Base-by-base conservation (phyloP, 1,140 invertebrate species). In the Drosophila aff. region DNA sequence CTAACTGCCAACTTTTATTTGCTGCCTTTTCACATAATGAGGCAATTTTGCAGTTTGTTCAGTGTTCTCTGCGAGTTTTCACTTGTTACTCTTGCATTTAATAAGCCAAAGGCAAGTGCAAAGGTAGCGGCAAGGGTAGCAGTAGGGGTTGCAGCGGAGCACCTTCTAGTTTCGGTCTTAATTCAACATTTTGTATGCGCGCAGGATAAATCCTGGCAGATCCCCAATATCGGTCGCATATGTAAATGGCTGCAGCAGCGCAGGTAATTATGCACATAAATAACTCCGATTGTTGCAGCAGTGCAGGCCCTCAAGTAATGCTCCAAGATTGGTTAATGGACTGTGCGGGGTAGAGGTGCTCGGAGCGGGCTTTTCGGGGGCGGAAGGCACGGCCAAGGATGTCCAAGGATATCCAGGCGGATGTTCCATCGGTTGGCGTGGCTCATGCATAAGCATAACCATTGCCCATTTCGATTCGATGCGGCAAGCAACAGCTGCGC, bases 391-490 rank as follows among this genome's bases (percentile, higher is more conserved):
- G 2, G 21, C 33, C 33, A 55, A 28, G 52, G 52, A 57, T 40
- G 16, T 18, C 21, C 31, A 18, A 28, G 64, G 31, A 67, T 67
- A 67, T 67, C 59, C 64, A 21, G 59, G 59, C 43, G 64, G 59
- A 64, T 47, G 67, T 23, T 21, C 31, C 46, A 44, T 53, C 9
- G 55, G 18, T 33, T 23, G 41, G 46, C 44, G 41, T 33, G 74
- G 55, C 84, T 89, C 85, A 89, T 90, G 84, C 85, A 89, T 87
- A 87, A 89, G 81, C 84, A 87, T 89, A 87, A 75, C 84, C 74
- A 75, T 82, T 68, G 69, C 83, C 79, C 75, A 57, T 68, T 78
- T 49, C 82, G 62, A 81, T 76, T 66, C 79, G 79, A 73, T 89
- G 81, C 68, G 85, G 84, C 84, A 89, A 84, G 84, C 84, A 89